Evolutionary conservation across 2,113 vertebrate species (phyloP).

Genomic region (Neofelis nebulosa): DNA sequence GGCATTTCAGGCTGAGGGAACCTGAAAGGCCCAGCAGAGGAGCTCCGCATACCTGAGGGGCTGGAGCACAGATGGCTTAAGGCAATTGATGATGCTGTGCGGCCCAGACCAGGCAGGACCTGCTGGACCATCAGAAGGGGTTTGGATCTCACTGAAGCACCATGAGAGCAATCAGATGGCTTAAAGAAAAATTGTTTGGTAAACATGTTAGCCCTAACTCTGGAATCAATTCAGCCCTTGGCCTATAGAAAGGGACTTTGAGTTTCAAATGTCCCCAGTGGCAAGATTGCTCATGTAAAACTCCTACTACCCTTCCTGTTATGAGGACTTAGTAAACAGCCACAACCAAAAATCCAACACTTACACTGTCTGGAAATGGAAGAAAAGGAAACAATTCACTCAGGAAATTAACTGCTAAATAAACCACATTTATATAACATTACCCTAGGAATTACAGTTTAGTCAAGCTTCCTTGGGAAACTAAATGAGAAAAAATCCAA

Average conservation of each 20-base stretch:
- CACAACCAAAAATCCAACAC: not conserved
- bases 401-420: not conserved
- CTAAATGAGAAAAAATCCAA: slow-evolving; percentile 29
- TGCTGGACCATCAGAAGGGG: not conserved
- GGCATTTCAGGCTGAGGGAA: not conserved
- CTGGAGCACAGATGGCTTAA: too few species aligned
- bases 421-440: not conserved
- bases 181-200: not conserved
- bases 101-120: not conserved
- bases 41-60: not conserved
- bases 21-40: not conserved
- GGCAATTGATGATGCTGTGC: not conserved
- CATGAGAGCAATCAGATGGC: not conserved
- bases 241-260: not conserved
- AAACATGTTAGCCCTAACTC: not conserved
- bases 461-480: not conserved
- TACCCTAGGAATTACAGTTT: not conserved
- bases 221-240: not conserved
- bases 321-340: not conserved
- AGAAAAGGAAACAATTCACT: not conserved
- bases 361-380: not conserved
- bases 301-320: not conserved
- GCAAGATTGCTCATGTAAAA: not conserved
- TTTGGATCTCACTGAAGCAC: not conserved
- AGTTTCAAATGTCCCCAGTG: not conserved